Percentiles rank a stretch among this genome's conserved stretches.
phyloP scores from a whole-genome alignment of 1,140 invertebrate genomes.

The Glossosoma conforme region DNA sequence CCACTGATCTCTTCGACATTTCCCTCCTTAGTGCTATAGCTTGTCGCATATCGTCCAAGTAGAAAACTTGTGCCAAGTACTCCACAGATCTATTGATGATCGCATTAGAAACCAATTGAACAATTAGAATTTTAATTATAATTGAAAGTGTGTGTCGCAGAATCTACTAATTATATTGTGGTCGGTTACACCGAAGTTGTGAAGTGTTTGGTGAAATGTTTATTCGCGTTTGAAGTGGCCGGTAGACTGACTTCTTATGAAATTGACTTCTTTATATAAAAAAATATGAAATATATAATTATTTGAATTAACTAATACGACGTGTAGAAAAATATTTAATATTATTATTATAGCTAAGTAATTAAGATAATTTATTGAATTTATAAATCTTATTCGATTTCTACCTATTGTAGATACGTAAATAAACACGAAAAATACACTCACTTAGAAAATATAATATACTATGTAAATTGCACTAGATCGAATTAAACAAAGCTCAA shows the following conservation, averaged over 20 bases:
- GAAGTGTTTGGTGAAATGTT: constrained; percentile 10
- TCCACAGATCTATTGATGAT: constrained; percentile 7
- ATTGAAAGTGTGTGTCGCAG: too few species aligned
- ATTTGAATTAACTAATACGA: too few species aligned
- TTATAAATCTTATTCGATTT: constrained; percentile 20
- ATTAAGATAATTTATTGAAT: constrained; percentile 12
- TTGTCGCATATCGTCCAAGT: too few species aligned
- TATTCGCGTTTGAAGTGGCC: constrained; percentile 17
- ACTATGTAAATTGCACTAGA: constrained; percentile 24
- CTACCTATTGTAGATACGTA: constrained; percentile 28
- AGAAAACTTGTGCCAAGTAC: neutral
- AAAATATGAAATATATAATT: too few species aligned
- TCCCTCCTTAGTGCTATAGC: too few species aligned
- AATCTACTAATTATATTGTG: neutral
- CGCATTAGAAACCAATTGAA: neutral
- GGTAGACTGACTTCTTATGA: constrained; percentile 25
- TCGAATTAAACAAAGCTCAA: constrained; percentile 24
- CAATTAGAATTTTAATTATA: too few species aligned
- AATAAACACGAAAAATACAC: constrained; percentile 21
- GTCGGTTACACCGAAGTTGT: constrained; percentile 1
- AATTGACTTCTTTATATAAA: constrained; percentile 28
- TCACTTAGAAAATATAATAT: constrained; percentile 27
- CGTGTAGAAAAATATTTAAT: constrained; percentile 22
- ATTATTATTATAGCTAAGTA: constrained; percentile 12
- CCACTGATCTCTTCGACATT: too few species aligned